Base-by-base conservation (phyloP, 2,888 invertebrate species). In the Dermolepida albohirtum region DNA sequence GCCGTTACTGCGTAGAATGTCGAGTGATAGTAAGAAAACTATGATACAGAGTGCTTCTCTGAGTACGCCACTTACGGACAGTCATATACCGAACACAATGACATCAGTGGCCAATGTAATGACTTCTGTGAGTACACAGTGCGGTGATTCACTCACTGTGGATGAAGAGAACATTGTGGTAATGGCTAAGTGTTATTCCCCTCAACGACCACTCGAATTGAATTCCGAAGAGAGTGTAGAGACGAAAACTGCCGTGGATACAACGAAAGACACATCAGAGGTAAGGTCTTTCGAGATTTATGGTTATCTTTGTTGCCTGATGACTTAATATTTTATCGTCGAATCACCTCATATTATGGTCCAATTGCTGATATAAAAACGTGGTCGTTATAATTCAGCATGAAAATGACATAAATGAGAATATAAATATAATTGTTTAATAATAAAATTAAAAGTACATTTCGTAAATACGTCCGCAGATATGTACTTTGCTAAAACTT, bases 121-220 rank as follows among this genome's bases (percentile, higher is more conserved):
- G 34, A 34, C 34, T 34, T 17, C 41, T 27, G 27, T 43, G 22
- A 43, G 57, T 14, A 57, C 43, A 0, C 77, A 77, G 67, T 77
- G 77, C 65, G 77, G 77, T 12, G 74, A 75, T 68, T 59, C 67
- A n/a, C 64, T 70, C 40, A 74, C 74, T n/a, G 74, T 73, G 2
- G 77, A 77, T 64, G 76, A 75, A 55, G 76, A 77, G 59, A 77
- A 77, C 64, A 78, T 77, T 12, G 74, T 77, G 8, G 76, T 78
- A 40, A 71, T 74, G 67, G 54, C 64, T 11, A 76, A 72, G 62
- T 73, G 71, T 66, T 72, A 67, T 44, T 77, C 77, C 43, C 78
- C 76, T 11, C 68, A 72, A 52, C 64, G 69, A 41, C 43, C 49
- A 29, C 40, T 67, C 44, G 59, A 65, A 44, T 34, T 44, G 39